Evolutionary conservation across 2,113 vertebrate genomes (phyloP).

Genomic region (Typhlomys cinereus): DNA sequence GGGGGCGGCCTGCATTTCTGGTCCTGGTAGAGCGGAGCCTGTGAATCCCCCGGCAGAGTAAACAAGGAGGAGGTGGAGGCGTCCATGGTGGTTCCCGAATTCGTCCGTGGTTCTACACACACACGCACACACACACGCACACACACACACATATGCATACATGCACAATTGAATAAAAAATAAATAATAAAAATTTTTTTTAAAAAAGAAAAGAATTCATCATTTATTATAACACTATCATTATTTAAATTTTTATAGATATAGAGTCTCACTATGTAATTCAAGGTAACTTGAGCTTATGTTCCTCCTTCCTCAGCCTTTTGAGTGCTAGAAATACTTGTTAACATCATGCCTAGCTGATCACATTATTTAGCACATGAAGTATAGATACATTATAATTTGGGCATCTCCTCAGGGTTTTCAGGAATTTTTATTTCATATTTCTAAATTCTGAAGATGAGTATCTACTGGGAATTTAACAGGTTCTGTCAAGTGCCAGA

Average conservation of each 20-base stretch:
- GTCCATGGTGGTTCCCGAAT: too few species aligned
- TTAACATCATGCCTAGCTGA: neutral
- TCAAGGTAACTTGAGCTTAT: neutral
- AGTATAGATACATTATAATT: neutral
- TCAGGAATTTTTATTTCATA: constrained; percentile 17
- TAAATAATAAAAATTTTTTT: too few species aligned
- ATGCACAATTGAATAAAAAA: too few species aligned
- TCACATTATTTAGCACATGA: neutral
- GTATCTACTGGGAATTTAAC: neutral
- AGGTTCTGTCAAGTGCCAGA: neutral
- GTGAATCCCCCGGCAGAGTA: too few species aligned
- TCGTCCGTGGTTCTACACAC: too few species aligned
- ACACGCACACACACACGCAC: too few species aligned
- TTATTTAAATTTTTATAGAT: neutral
- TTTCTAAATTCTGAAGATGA: neutral
- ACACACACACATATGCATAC: too few species aligned
- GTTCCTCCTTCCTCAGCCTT: neutral
- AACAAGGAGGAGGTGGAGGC: too few species aligned
- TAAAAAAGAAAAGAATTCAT: too few species aligned
- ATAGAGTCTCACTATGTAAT: neutral
- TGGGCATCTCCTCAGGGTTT: neutral
- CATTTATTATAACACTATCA: neutral
- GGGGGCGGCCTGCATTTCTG: too few species aligned
- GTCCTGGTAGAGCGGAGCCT: too few species aligned
- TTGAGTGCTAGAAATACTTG: neutral